These are phyloP conservation scores for Brachyistius frenatus DNA, from an alignment of 2,113 vertebrate genomes.

Conservation along the genomic window DNA sequence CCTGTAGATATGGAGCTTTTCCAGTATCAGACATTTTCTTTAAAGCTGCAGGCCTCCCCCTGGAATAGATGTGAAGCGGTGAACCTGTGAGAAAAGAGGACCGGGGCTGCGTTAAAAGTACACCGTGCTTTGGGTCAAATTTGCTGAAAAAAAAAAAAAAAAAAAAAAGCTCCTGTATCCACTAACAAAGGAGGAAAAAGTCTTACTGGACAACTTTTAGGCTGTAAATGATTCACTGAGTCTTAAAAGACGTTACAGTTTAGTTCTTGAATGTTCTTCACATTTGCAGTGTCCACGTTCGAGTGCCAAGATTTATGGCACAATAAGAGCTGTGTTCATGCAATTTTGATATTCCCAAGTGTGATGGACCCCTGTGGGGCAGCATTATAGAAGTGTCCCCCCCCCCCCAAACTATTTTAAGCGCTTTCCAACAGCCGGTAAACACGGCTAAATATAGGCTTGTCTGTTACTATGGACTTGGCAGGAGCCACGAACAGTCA, in stretches of 20 bases:
- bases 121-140: conserved; percentile 14
- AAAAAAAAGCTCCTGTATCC: conserved; percentile 21
- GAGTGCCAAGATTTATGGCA: conserved; percentile 23
- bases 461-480: conserved; percentile 72
- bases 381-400: conserved; percentile 63
- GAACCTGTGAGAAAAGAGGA: conserved; percentile 40
- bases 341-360: conserved; percentile 33
- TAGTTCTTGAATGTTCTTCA: conserved; percentile 22
- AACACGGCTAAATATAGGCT: conserved; percentile 81
- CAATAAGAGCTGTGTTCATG: conserved; percentile 52
- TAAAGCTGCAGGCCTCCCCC: conserved; percentile 30
- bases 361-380: conserved; percentile 50
- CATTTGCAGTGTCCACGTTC: conserved; percentile 5
- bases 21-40: neutral
- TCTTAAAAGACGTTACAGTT: conserved; percentile 35
- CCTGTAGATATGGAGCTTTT: conserved; percentile 32
- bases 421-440: conserved; percentile 63
- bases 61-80: conserved; percentile 32
- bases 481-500: conserved; percentile 74
- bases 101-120: conserved; percentile 24
- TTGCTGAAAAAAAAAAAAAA: neutral
- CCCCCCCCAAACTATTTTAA: conserved; percentile 75
- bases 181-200: conserved; percentile 32
- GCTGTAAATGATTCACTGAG: conserved; percentile 22
- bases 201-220: conserved; percentile 3